phyloP scores from a whole-genome alignment of 2,888 invertebrate species.

The Nebria salina region DNA sequence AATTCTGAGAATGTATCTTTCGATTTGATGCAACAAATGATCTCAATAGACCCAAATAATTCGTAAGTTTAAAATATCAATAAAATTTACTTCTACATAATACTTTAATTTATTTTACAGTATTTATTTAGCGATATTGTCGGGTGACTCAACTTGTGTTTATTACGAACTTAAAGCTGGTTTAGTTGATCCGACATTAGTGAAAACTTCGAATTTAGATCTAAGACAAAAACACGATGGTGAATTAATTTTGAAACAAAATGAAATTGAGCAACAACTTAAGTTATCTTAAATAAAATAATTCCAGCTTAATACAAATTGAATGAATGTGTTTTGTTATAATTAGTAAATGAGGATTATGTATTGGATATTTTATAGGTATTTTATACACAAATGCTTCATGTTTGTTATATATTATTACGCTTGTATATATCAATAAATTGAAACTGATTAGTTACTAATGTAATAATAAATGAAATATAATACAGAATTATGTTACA shows the following conservation, averaged over 20 bases:
- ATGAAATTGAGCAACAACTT: conserved; percentile 22
- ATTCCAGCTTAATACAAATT: conserved; percentile 12
- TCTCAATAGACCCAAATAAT: conserved; percentile 31
- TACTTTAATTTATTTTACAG: conserved; percentile 51
- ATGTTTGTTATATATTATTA: neutral
- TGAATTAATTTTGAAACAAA: conserved; percentile 50
- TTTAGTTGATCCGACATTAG: conserved; percentile 54
- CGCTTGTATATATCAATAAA: conserved; percentile 23
- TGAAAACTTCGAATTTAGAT: conserved; percentile 53
- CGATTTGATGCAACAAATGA: conserved; percentile 56
- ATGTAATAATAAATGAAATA: conserved; percentile 26
- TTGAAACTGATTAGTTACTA: conserved; percentile 35
- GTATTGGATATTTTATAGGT: conserved; percentile 15
- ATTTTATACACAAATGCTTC: conserved; percentile 29
- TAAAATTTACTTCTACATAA: conserved; percentile 3
- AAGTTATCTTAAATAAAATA: neutral
- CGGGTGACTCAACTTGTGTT: conserved; percentile 62
- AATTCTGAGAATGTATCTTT: conserved; percentile 59
- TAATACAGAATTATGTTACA: conserved; percentile 34
- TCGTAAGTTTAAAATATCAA: conserved; percentile 36
- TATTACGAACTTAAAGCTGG: conserved; percentile 62
- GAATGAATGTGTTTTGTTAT: conserved; percentile 22
- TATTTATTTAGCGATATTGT: conserved; percentile 60
- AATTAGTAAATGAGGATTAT: conserved; percentile 30
- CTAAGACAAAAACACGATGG: conserved; percentile 54